Conservation (phyloP, 1,140 invertebrate species). For the Trachelipus rathkii region DNA sequence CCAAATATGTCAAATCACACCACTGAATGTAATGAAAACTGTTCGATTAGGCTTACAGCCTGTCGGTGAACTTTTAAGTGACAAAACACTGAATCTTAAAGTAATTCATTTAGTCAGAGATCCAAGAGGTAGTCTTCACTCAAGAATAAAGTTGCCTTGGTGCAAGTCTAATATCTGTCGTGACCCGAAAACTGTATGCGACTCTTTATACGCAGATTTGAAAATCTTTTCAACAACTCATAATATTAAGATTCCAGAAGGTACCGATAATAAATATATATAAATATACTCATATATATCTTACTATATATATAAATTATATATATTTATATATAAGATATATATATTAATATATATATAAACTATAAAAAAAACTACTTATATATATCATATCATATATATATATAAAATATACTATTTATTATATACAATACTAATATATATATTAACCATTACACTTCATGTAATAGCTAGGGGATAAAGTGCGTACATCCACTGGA, state of each 20-base stretch:
- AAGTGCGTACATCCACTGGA: no score
- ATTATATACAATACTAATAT: no score
- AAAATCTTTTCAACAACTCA: slow-evolving; percentile 25
- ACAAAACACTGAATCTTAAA: slow-evolving; percentile 34
- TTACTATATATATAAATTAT: no score
- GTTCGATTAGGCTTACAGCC: slow-evolving; percentile 37
- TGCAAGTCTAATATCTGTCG: slow-evolving; percentile 36
- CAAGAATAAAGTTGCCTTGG: slow-evolving; percentile 38
- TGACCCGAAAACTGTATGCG: slow-evolving; percentile 36
- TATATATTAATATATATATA: no score
- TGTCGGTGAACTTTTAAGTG: slow-evolving; percentile 32
- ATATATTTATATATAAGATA: no score
- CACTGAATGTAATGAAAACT: slow-evolving; percentile 40
- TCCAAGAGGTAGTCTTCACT: slow-evolving; percentile 41
- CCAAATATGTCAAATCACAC: slow-evolving; percentile 30
- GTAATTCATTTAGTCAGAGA: slow-evolving; percentile 41
- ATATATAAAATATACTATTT: no score
- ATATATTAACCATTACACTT: no score
- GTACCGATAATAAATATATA: no score
- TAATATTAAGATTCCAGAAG: slow-evolving; percentile 17
- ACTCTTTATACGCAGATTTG: slow-evolving; percentile 33
- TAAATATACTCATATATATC: no score
- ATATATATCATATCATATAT: no score
- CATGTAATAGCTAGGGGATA: no score
- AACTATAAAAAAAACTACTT: no score